These are phyloP conservation scores for Acleris literana DNA, from an alignment of 2,888 invertebrate genomes.

Conservation along the genomic window DNA sequence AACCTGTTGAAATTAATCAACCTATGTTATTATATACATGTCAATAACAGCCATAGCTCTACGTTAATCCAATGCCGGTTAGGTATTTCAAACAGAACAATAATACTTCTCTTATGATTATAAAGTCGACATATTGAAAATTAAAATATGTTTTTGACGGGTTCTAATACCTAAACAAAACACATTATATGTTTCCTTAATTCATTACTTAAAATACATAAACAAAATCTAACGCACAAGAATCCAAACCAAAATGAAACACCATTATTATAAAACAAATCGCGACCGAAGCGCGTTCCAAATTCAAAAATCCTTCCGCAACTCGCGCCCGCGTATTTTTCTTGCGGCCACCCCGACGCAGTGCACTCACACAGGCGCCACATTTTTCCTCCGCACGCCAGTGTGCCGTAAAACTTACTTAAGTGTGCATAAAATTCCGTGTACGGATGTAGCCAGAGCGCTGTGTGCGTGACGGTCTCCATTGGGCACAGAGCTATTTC, in stretches of 20 bases:
- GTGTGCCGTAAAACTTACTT: slow-evolving; percentile 41
- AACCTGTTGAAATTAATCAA: too few relatives aligned
- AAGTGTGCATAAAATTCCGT: slow-evolving; percentile 44
- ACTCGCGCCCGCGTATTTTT: slow-evolving; percentile 44
- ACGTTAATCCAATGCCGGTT: too few relatives aligned
- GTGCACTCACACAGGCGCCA: slow-evolving; percentile 51
- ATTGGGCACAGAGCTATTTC: slow-evolving; percentile 83
- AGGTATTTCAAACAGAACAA: too few relatives aligned
- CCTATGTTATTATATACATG: too few relatives aligned
- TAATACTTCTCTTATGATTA: too few relatives aligned
- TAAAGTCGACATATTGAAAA: too few relatives aligned
- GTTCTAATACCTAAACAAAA: too few relatives aligned
- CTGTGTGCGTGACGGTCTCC: slow-evolving; percentile 75
- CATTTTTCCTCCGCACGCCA: slow-evolving; percentile 49
- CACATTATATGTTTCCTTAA: too few relatives aligned
- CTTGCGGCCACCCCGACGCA: slow-evolving; percentile 45
- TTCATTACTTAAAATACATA: too few relatives aligned
- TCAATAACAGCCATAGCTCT: too few relatives aligned
- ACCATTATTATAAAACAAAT: slow-evolving; percentile 13
- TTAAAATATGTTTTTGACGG: too few relatives aligned
- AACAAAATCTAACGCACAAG: slow-evolving; percentile 32
- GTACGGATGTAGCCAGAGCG: slow-evolving; percentile 49
- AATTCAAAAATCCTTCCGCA: slow-evolving; percentile 36
- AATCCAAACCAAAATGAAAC: slow-evolving; percentile 37
- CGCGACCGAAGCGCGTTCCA: slow-evolving; percentile 20